Percentiles rank a stretch among this genome's conserved stretches.
Conservation (phyloP, 2,797 vertebrate species). For the Liasis olivaceus region DNA sequence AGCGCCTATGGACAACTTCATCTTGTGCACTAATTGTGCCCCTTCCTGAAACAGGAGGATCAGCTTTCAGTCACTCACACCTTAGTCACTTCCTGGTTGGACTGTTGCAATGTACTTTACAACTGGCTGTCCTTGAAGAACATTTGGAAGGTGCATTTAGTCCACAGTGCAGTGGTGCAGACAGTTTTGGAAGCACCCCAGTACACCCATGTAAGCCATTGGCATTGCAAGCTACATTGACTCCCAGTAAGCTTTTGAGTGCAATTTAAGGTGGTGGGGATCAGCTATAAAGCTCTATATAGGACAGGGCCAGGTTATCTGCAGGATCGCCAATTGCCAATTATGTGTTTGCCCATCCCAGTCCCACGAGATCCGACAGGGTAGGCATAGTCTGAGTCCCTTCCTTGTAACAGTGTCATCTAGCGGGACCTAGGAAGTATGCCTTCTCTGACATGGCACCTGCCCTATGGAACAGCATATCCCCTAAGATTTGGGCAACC, state of each 20-base stretch:
- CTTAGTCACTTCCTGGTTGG: background rate
- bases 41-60: background rate
- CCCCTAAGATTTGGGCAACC: background rate
- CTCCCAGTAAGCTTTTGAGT: background rate
- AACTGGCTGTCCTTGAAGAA: background rate
- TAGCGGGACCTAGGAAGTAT: background rate
- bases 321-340: background rate
- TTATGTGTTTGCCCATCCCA: background rate
- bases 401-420: background rate
- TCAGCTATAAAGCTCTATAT: background rate
- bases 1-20: background rate
- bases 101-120: background rate
- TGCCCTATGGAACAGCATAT: background rate
- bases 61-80: background rate
- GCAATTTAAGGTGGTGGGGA: background rate
- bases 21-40: background rate
- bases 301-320: background rate
- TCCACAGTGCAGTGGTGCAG: background rate
- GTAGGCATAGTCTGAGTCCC: background rate
- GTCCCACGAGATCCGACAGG: background rate
- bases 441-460: background rate
- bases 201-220: background rate
- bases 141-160: background rate
- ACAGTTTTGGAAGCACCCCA: too few species aligned
- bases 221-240: background rate